A percentile compares a stretch with the other conserved stretches of the same genome.
phyloP scores from a whole-genome alignment of 1,140 invertebrate genomes.

The Brachionus sp. region DNA sequence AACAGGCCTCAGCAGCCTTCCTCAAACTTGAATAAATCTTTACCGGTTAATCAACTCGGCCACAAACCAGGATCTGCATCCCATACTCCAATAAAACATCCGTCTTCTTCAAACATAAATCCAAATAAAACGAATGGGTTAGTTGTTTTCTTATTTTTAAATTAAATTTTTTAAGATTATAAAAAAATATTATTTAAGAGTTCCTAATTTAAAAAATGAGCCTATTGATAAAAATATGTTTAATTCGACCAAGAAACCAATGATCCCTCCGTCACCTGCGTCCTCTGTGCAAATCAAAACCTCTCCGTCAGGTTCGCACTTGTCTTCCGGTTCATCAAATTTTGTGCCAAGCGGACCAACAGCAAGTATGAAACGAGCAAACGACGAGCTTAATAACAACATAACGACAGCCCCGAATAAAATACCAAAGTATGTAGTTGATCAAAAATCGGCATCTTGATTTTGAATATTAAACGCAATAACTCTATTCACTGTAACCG shows the following conservation, averaged over 20 bases:
- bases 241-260: constrained; percentile 14
- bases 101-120: constrained; percentile 1
- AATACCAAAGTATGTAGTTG: constrained; percentile 34
- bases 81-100: not conserved
- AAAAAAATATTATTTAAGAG: not conserved
- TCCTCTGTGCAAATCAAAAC: not conserved
- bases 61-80: not conserved
- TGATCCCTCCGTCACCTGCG: not conserved
- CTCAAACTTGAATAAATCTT: not conserved
- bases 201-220: not conserved
- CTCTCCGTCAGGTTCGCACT: not conserved
- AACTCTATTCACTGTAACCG: constrained; percentile 5
- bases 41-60: not conserved
- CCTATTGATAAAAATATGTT: constrained; percentile 11
- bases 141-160: not conserved
- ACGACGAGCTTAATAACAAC: constrained; percentile 22
- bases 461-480: not conserved
- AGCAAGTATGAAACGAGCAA: constrained; percentile 24
- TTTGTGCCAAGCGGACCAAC: not conserved
- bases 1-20: not conserved
- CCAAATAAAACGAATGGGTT: constrained; percentile 6
- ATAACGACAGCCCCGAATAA: constrained; percentile 17
- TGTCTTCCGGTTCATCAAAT: not conserved
- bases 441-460: constrained; percentile 35
- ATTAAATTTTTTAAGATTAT: not conserved